Base-by-base conservation (phyloP, 2,888 invertebrate species). In the Malthinus flaveolus region DNA sequence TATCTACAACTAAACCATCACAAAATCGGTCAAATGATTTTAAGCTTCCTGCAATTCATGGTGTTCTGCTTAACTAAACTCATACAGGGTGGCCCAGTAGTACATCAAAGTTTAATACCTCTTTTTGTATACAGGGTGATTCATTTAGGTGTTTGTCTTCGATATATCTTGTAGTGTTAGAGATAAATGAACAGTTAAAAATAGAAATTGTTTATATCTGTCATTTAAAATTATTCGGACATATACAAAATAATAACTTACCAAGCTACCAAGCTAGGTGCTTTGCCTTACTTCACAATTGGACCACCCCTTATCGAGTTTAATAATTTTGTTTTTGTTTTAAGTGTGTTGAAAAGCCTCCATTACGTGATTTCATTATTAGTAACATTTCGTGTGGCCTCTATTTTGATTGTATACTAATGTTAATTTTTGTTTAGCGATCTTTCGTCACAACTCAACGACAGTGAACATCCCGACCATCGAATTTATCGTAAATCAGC, bases 401-500 rank as follows among this genome's bases (percentile, higher is more conserved):
- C 7, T 3, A 1, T 39, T 13, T 11, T 39, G 23, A 13, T 8
- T 39, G 6, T 15, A 15, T 12, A n/a, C 1, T 42, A 15, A 15
- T 50, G 15, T 48, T 46, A 52, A 12, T 50, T 49, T 34, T 13
- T 73, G 72, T 57, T 67, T 65, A 85, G 80, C 71, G 79, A 67
- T 75, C 70, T 71, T 67, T 75, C 70, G 66, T 74, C 73, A 63
- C 82, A 78, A 73, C 78, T 83, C 1, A 83, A 74, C 59, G 76
- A 77, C 62, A 70, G 77, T 49, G 79, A 87, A 61, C 90, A 91
- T 71, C 91, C 91, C 0, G 90, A 91, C 71, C 90, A 91, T 74
- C 90, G 88, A 77, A 90, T 91, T 67, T 90, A 90, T 71, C 84
- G 89, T 62, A 85, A 87, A 44, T 83, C 84, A 0, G 81, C 82